These are phyloP conservation scores for Burhinus oedicnemus DNA, from an alignment of 2,113 vertebrate genomes.

Conservation along the genomic window DNA sequence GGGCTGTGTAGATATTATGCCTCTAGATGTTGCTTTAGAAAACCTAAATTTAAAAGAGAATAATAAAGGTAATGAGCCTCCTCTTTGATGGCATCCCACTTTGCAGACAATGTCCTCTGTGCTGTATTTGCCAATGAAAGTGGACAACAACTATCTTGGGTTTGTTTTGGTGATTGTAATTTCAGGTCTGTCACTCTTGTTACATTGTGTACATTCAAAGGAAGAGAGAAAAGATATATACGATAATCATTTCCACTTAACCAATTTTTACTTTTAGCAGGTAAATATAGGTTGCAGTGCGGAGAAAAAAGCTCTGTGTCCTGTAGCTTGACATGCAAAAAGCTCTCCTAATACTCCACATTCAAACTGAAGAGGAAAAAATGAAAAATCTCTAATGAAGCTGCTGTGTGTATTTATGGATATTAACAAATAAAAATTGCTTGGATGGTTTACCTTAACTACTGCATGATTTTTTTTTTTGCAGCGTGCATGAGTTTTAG, in stretches of 20 bases:
- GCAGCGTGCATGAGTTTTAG: constrained; percentile 94
- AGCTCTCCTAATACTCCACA: constrained; percentile 91
- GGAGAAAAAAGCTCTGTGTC: constrained; percentile 83
- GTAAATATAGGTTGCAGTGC: constrained; percentile 90
- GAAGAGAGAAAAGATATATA: constrained; percentile 88
- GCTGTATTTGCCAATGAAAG: constrained; percentile 99
- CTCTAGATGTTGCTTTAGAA: constrained; percentile 99
- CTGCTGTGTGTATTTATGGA: constrained; percentile 99
- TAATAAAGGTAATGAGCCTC: constrained; percentile 96
- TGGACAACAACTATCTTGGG: constrained; percentile 90
- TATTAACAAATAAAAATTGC: constrained; percentile 95
- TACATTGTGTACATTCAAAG: constrained; percentile 96
- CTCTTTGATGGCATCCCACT: constrained; percentile 98
- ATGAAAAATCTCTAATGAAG: constrained; percentile 93
- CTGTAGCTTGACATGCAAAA: constrained; percentile 87
- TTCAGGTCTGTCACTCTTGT: constrained; percentile 96
- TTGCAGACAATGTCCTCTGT: constrained; percentile 98
- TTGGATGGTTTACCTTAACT: too few relatives aligned
- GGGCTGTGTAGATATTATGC: constrained; percentile 99
- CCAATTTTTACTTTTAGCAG: constrained; percentile 91
- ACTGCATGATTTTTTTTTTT: constrained; percentile 83
- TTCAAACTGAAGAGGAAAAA: constrained; percentile 90
- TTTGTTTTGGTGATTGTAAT: constrained; percentile 98
- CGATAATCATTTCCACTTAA: constrained; percentile 96
- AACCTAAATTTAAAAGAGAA: constrained; percentile 97